phyloP scores from a whole-genome alignment of 2,797 vertebrate species.

The Cynopterus sphinx region DNA sequence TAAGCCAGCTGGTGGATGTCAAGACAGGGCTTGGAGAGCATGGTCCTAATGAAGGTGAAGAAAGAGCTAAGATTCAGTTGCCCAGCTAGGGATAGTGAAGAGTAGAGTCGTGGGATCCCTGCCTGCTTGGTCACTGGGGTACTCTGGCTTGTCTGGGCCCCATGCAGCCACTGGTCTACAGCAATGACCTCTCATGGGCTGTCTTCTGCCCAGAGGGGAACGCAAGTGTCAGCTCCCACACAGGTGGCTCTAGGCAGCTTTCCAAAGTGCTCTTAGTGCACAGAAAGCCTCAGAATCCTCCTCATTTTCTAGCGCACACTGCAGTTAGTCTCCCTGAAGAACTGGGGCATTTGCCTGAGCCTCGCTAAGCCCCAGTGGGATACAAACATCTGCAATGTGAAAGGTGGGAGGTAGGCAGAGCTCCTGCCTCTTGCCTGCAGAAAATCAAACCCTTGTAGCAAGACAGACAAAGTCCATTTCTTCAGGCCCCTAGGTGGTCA shows the following conservation, averaged over 20 bases:
- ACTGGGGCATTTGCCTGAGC: not conserved
- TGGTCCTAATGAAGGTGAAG: not conserved
- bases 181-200: not conserved
- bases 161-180: not conserved
- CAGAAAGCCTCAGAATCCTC: not conserved
- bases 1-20: not conserved
- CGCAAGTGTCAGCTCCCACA: not conserved
- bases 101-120: not conserved
- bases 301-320: no score
- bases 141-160: not conserved
- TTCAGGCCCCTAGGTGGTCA: not conserved
- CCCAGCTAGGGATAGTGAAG: not conserved
- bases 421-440: not conserved
- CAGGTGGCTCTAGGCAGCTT: no score
- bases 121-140: not conserved
- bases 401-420: no score
- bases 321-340: no score
- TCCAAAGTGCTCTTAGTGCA: not conserved
- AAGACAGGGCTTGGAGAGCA: not conserved
- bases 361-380: not conserved
- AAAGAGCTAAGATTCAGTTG: not conserved
- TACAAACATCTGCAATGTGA: no score
- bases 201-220: not conserved
- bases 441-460: not conserved
- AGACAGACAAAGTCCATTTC: not conserved